Percentiles rank a stretch among this genome's conserved stretches.
Conservation (phyloP, 2,113 vertebrate genomes). For the Tor tambroides region DNA sequence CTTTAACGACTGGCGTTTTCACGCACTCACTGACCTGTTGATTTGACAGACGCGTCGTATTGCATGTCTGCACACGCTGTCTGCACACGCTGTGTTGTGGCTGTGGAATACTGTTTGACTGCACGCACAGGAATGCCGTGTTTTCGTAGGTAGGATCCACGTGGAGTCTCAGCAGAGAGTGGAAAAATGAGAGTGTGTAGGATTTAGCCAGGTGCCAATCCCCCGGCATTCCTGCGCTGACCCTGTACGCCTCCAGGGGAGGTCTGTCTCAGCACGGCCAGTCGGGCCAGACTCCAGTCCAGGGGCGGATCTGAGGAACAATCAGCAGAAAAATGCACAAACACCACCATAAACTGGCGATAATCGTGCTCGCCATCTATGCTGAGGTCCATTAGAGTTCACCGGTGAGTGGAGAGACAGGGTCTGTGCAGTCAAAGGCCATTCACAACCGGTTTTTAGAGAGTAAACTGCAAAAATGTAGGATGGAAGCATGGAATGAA, state of each 20-base stretch:
- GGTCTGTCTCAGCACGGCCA: conserved; percentile 52
- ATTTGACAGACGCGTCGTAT: neutral
- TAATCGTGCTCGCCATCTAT: conserved; percentile 32
- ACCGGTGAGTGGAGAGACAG: neutral
- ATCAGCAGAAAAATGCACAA: conserved; percentile 33
- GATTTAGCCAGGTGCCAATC: conserved; percentile 69
- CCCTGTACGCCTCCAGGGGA: conserved; percentile 62
- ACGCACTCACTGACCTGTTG: neutral
- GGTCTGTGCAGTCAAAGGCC: neutral
- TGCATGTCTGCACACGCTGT: conserved; percentile 8
- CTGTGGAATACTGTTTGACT: neutral
- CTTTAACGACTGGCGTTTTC: neutral
- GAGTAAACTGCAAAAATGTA: neutral
- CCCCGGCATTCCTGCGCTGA: conserved; percentile 68
- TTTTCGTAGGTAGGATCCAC: conserved; percentile 10
- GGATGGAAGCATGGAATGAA: neutral
- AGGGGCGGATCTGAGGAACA: neutral
- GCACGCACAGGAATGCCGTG: conserved; percentile 20
- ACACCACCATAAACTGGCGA: conserved; percentile 22
- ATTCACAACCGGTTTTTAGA: neutral
- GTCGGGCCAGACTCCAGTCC: neutral
- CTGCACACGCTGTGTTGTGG: neutral
- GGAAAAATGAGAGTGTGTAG: conserved; percentile 39
- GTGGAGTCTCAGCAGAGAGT: conserved; percentile 29
- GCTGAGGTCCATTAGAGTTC: conserved; percentile 31